phyloP scores from a whole-genome alignment of 2,888 invertebrate genomes.

The Hypomecis punctinalis region DNA sequence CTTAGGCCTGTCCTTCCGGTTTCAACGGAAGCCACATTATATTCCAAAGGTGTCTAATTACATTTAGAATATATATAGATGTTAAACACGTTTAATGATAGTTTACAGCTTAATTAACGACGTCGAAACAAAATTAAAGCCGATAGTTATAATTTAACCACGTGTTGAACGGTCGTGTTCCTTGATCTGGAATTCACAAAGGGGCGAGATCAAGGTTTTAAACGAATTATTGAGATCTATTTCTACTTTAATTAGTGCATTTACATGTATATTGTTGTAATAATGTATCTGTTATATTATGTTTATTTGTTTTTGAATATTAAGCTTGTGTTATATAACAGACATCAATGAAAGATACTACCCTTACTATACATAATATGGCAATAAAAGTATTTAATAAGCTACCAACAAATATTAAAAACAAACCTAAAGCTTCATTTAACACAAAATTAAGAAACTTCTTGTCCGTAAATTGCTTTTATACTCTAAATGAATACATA shows the following conservation, averaged over 20 bases:
- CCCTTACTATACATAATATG: no score
- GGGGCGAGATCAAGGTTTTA: neutral
- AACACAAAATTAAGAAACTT: no score
- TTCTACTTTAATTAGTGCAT: neutral
- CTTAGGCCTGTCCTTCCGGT: constrained; percentile 36
- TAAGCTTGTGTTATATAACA: no score
- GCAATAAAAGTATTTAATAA: no score
- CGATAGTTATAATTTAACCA: constrained; percentile 5
- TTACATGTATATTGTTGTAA: neutral
- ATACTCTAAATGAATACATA: no score
- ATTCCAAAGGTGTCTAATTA: constrained; percentile 35
- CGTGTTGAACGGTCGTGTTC: constrained; percentile 2
- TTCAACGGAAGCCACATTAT: constrained; percentile 39
- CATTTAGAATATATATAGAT: constrained; percentile 22
- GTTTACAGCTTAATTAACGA: constrained; percentile 18
- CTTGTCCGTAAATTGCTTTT: no score
- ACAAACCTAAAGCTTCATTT: no score
- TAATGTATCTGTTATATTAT: no score
- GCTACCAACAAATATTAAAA: no score
- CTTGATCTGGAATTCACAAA: neutral
- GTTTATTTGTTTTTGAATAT: no score
- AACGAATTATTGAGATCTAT: neutral
- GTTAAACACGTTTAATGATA: constrained; percentile 23
- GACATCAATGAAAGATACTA: no score
- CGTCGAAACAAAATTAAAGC: constrained; percentile 16